phyloP scores from a whole-genome alignment of 2,888 invertebrate genomes.

The Syrista parreyssii region DNA sequence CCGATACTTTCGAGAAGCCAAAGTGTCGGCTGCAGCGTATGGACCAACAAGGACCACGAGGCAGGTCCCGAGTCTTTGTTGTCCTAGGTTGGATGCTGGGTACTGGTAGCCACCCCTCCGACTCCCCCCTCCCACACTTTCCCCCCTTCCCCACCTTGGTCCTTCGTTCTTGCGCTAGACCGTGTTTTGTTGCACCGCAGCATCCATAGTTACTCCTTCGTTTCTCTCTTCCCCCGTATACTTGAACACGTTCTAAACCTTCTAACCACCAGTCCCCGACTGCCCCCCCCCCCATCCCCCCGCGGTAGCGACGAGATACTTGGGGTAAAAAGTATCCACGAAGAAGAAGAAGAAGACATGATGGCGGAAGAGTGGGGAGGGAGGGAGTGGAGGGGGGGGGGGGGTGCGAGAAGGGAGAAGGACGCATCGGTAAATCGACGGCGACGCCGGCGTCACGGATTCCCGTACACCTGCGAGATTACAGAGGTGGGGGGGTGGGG shows the following conservation, averaged over 20 bases:
- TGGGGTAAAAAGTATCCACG: no score
- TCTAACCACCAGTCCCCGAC: slow-evolving; percentile 15
- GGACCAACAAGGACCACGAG: not conserved
- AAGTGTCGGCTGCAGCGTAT: not conserved
- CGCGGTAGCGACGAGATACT: slow-evolving; percentile 49
- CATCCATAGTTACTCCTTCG: slow-evolving; percentile 40
- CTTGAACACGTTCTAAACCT: slow-evolving; percentile 37
- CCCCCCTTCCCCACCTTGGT: slow-evolving; percentile 20
- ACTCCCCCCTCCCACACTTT: slow-evolving; percentile 18
- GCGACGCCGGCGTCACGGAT: slow-evolving; percentile 63
- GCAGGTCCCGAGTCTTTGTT: slow-evolving; percentile 36
- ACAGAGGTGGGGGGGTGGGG: slow-evolving; percentile 30
- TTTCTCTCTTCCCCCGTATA: slow-evolving; percentile 30
- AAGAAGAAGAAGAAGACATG: no score
- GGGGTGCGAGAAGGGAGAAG: no score
- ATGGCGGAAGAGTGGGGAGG: no score
- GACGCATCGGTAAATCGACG: slow-evolving; percentile 57
- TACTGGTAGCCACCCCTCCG: no score
- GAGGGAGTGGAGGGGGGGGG: no score
- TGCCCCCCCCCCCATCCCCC: slow-evolving; percentile 13
- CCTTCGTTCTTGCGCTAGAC: slow-evolving; percentile 37
- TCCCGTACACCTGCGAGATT: slow-evolving; percentile 50
- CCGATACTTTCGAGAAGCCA: not conserved
- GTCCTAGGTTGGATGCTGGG: slow-evolving; percentile 39
- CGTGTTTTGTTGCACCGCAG: slow-evolving; percentile 48